phyloP scores from a whole-genome alignment of 2,113 vertebrate species.

The Atrichornis clamosus region DNA sequence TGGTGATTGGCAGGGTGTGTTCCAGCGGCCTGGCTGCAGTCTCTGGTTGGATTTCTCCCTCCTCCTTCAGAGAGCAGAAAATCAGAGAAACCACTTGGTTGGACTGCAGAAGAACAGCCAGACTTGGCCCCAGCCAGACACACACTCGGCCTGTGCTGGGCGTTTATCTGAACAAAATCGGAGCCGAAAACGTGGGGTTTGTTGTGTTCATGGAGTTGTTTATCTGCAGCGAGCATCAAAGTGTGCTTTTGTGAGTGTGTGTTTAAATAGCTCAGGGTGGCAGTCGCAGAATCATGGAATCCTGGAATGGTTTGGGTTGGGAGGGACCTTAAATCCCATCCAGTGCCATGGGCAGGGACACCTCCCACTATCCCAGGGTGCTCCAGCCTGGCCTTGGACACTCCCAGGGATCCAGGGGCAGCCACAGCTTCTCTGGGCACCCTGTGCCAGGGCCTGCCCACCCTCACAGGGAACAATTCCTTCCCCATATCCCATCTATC shows the following conservation, averaged over 20 bases:
- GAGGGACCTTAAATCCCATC: neutral
- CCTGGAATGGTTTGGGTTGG: neutral
- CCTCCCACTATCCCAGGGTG: neutral
- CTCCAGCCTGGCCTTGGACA: no score
- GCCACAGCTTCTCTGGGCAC: no score
- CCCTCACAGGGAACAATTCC: no score
- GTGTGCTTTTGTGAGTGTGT: neutral
- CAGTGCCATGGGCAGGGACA: neutral
- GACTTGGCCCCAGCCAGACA: neutral
- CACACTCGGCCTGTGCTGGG: neutral
- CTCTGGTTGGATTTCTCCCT: slow-evolving; percentile 21
- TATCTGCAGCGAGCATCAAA: neutral
- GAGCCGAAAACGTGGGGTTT: neutral
- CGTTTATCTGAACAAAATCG: neutral
- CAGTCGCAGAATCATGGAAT: neutral
- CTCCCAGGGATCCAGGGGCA: no score
- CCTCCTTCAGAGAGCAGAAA: neutral
- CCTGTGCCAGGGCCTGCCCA: no score
- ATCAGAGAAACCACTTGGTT: slow-evolving; percentile 21
- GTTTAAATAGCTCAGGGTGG: neutral
- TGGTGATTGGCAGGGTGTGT: neutral
- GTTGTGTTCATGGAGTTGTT: neutral
- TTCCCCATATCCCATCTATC: no score
- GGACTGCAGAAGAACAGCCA: neutral
- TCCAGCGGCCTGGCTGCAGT: neutral